A percentile compares a stretch with the other conserved stretches of the same genome.
These are phyloP conservation scores for Tauraco hartlaubi DNA, from an alignment of 2,797 vertebrate species.

Conservation along the genomic window DNA sequence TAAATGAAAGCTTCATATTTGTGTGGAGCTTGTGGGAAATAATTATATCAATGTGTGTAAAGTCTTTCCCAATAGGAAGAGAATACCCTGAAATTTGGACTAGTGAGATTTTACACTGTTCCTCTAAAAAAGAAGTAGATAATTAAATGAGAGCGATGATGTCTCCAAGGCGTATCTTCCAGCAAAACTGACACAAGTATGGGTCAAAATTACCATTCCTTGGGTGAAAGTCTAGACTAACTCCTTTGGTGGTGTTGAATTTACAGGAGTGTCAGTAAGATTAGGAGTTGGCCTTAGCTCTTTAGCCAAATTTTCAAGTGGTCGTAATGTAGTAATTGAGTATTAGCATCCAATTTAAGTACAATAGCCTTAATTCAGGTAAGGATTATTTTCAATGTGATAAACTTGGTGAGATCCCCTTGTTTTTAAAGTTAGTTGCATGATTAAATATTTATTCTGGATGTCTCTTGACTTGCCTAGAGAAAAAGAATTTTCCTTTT, in stretches of 20 bases:
- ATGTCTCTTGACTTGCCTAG: neutral
- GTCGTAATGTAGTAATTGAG: neutral
- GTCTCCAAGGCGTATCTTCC: neutral
- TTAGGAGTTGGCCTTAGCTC: neutral
- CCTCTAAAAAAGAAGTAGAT: neutral
- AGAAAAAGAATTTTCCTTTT: neutral
- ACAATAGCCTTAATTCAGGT: neutral
- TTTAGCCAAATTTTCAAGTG: neutral
- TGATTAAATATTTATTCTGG: constrained; percentile 4
- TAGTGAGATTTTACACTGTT: neutral
- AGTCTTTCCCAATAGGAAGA: neutral
- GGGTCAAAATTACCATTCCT: neutral
- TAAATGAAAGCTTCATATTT: neutral
- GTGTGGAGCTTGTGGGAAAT: neutral
- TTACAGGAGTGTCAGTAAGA: neutral
- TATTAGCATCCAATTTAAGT: neutral
- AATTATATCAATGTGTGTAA: neutral
- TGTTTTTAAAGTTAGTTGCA: neutral
- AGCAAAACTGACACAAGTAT: neutral
- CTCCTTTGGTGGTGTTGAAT: neutral
- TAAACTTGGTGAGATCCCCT: neutral
- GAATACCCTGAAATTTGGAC: neutral
- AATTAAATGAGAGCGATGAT: neutral
- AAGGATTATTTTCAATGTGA: neutral
- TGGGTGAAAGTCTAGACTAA: neutral